These are phyloP conservation scores for Toxotes chatareus DNA, from an alignment of 2,113 vertebrate genomes.

Conservation along the genomic window DNA sequence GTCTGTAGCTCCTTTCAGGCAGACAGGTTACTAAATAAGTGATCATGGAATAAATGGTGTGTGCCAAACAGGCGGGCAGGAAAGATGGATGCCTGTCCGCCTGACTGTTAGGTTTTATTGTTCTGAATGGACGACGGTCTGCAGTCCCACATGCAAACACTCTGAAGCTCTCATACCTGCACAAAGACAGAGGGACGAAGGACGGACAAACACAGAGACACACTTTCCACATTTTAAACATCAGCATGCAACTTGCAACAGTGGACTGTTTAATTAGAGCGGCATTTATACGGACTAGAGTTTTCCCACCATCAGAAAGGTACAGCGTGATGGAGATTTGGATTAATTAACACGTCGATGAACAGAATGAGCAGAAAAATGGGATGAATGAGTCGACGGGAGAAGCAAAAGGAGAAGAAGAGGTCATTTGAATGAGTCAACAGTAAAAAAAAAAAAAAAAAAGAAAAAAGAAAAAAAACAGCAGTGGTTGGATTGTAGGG, in stretches of 20 bases:
- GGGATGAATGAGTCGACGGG: neutral
- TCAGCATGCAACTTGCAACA: neutral
- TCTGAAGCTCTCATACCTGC: neutral
- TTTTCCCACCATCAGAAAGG: neutral
- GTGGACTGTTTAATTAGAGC: neutral
- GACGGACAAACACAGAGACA: neutral
- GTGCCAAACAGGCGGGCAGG: constrained; percentile 33
- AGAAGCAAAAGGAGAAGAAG: neutral
- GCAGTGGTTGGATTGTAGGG: neutral
- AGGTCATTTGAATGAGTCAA: constrained; percentile 22
- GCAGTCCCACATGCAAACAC: neutral
- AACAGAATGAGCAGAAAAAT: neutral
- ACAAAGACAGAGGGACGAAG: neutral
- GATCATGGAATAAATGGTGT: constrained; percentile 56
- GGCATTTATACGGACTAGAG: neutral
- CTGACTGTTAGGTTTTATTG: constrained; percentile 14
- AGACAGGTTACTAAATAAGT: constrained; percentile 59
- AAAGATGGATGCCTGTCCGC: constrained; percentile 39
- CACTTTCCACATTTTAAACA: neutral
- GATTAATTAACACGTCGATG: neutral
- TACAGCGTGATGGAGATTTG: neutral
- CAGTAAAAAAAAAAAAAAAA: neutral
- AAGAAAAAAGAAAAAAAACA: neutral
- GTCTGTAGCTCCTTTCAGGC: constrained; percentile 9
- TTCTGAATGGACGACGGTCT: neutral